phyloP scores from a whole-genome alignment of 2,888 invertebrate species.

The Andrena dorsata region DNA sequence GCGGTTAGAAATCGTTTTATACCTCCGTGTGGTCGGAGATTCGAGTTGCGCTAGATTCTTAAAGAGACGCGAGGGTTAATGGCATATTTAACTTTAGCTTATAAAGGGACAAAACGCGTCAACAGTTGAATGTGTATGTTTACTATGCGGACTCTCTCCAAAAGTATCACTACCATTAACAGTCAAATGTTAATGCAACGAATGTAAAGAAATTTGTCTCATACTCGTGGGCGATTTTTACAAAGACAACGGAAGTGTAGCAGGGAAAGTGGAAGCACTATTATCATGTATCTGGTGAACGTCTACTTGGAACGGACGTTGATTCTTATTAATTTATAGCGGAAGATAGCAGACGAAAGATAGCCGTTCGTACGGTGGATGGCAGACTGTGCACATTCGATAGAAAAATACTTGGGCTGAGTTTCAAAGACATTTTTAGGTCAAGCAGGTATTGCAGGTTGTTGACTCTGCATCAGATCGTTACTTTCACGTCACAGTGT shows the following conservation, averaged over 20 bases:
- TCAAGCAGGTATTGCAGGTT: slow-evolving; percentile 72
- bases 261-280: background rate
- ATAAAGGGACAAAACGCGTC: background rate
- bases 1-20: background rate
- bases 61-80: background rate
- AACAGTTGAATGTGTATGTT: background rate
- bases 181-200: background rate
- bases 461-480: slow-evolving; percentile 72
- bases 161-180: background rate
- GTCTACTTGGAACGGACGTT: background rate
- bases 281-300: background rate
- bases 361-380: background rate
- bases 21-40: background rate
- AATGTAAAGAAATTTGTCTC: background rate
- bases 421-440: slow-evolving; percentile 67
- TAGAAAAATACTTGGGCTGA: slow-evolving; percentile 48
- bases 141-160: background rate
- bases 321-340: slow-evolving; percentile 29
- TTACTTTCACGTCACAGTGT: slow-evolving; percentile 70
- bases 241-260: background rate
- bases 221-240: no score
- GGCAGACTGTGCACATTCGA: background rate
- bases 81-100: background rate
- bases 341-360: background rate
- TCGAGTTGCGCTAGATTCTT: no score